Base-by-base conservation (phyloP, 2,888 invertebrate species). In the Metellina segmentata region DNA sequence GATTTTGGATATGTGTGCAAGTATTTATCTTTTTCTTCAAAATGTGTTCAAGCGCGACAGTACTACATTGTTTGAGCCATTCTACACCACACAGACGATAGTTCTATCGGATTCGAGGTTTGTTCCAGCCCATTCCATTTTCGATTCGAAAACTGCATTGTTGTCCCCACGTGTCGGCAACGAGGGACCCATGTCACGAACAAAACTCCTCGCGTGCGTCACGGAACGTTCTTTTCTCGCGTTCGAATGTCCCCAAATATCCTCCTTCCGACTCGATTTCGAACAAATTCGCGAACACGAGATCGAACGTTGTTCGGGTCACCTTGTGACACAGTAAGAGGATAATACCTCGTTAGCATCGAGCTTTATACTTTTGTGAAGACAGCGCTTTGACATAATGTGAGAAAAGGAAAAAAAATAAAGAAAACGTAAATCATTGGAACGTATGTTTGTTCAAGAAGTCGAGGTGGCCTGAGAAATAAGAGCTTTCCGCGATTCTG, bases 241-340 rank as follows among this genome's bases (percentile, higher is more conserved):
- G 11, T 61, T 48, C 34, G 79, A 87, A 79, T 6, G 51, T 49
- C 11, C 51, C 83, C 51, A 49, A 69, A 83, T 85, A 85, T 85
- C 85, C 85, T 72, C 74, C 85, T 85, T 75, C 75, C 52, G n/a
- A 34, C 61, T 61, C 61, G 34, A 85, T 61, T 85, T 85, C 77
- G 85, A 74, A 85, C 85, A 85, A 85, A 61, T 75, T 75, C 72
- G 85, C 61, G 13, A 75, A 85, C 85, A 85, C 75, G 85, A 74
- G 74, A 75, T 13, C 53, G 75, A 61, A 52, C 75, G 61, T 20
- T 74, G 70, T 72, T 85, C 20, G 61, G 85, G 85, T 85, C 75
- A 85, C 85, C 85, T 53, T 85, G 19, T 85, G 85, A 85, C 85
- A 85, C 75, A 85, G 85, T 85, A 85, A 85, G 48, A 85, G 85